A percentile compares a stretch with the other conserved stretches of the same genome.
These are phyloP conservation scores for Eupithecia subfuscata DNA, from an alignment of 2,888 invertebrate genomes.

Conservation along the genomic window DNA sequence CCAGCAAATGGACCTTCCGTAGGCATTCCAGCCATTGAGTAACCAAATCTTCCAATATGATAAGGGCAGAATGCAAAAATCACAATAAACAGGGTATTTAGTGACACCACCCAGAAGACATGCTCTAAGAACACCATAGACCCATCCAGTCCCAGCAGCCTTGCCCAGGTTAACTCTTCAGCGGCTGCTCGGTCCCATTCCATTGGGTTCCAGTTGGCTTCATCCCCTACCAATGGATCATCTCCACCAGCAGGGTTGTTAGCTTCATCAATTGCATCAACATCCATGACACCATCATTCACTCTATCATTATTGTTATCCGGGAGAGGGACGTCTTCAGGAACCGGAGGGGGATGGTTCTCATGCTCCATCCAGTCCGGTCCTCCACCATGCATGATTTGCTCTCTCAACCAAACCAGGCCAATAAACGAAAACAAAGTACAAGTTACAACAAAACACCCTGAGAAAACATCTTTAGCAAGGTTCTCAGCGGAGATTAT, in stretches of 20 bases:
- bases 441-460: constrained; percentile 98
- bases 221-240: constrained; percentile 87
- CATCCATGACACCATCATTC: constrained; percentile 69
- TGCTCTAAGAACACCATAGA: constrained; percentile 98
- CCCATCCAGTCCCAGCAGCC: constrained; percentile 97
- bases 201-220: constrained; percentile 98
- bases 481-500: constrained; percentile 97
- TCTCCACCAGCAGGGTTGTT: constrained; percentile 68
- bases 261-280: constrained; percentile 66
- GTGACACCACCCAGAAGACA: constrained; percentile 99
- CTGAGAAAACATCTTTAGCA: constrained; percentile 96
- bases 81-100: constrained; percentile 98
- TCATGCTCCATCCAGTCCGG: constrained; percentile 97
- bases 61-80: constrained; percentile 99
- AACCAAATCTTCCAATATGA: constrained; percentile 94
- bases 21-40: constrained; percentile 84
- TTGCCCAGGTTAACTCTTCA: constrained; percentile 99
- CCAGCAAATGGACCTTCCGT: constrained; percentile 95
- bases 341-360: constrained; percentile 78
- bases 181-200: constrained; percentile 99
- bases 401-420: constrained; percentile 98
- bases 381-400: constrained; percentile 98
- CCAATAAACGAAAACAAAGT: constrained; percentile 98
- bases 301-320: constrained; percentile 80
- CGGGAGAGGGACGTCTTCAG: constrained; percentile 74